Base-by-base conservation (phyloP, 2,797 vertebrate genomes). In the Channa striata region DNA sequence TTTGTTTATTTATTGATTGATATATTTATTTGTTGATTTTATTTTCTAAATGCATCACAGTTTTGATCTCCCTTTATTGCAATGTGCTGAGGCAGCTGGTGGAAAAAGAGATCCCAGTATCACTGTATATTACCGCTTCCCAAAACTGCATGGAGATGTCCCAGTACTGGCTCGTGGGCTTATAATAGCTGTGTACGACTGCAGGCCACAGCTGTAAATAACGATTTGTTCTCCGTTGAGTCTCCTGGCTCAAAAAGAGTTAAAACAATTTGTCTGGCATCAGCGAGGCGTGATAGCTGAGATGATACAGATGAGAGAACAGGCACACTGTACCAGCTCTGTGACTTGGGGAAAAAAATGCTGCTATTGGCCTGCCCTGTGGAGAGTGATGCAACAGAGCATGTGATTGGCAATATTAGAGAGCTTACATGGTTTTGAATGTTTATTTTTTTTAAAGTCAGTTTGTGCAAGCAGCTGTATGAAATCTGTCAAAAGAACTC, bases 111-210 rank as follows among this genome's bases (percentile, higher is more conserved):
- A 56, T 43, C 57, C 74, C 46, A 60, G 37, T 60, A 49, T 72
- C 61, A 77, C 36, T 87, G 70, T 78, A 82, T 72, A 85, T 79
- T 82, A 68, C 64, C 34, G 58, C 80, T 84, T 82, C 58, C 75
- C 72, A 80, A 30, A 58, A 77, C 74, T 89, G 92, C 89, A 91
- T 89, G 86, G 80, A 86, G 77, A 77, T 13, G 13, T 81, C 53
- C 81, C 83, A 79, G 69, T 72, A 25, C 59, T 72, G 78, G 71
- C 78, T 83, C n/a, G 21, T 69, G 74, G 83, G 77, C 65, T 84
- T 81, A 75, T 59, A 9, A 67, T 59, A 79, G 68, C 73, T 70
- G 77, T 73, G 67, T 82, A 67, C 58, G 58, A 40, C 59, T 11
- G 47, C 76, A 77, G 74, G 74, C 76, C 19, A 43, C 75, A 68